A percentile compares a stretch with the other conserved stretches of the same genome.
phyloP scores from a whole-genome alignment of 2,888 invertebrate genomes.

The Clistopyga incitator region DNA sequence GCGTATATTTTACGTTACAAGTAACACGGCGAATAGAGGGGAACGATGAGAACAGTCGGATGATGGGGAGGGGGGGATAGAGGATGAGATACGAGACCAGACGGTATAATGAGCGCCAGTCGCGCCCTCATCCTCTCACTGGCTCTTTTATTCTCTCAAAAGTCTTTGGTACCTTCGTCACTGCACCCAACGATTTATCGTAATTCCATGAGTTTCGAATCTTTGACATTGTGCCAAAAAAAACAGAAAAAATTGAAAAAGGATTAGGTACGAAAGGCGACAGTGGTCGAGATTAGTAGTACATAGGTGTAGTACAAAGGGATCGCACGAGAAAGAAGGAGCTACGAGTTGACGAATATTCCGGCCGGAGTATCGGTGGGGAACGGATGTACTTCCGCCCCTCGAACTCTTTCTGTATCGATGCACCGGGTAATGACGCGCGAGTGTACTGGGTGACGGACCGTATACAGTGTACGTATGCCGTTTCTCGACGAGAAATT shows the following conservation, averaged over 20 bases:
- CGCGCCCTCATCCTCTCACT: conserved; percentile 15
- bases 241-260: conserved; percentile 8
- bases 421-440: conserved; percentile 74
- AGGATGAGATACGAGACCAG: conserved; percentile 25
- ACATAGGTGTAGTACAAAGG: conserved; percentile 22
- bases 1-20: conserved; percentile 53
- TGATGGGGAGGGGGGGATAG: conserved; percentile 14
- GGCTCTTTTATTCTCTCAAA: conserved; percentile 20
- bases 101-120: conserved; percentile 20
- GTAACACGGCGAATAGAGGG: conserved; percentile 32
- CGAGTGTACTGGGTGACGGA: conserved; percentile 56
- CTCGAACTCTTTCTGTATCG: conserved; percentile 77
- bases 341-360: conserved; percentile 34
- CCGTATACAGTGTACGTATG: conserved; percentile 32
- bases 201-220: not conserved
- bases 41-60: conserved; percentile 29
- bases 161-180: conserved; percentile 5
- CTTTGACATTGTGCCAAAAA: not conserved
- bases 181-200: not conserved
- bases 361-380: conserved; percentile 64
- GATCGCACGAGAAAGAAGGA: conserved; percentile 49
- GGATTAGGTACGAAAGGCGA: conserved; percentile 36
- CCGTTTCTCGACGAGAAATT: conserved; percentile 30
- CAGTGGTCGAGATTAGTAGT: too few species aligned
- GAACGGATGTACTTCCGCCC: conserved; percentile 82